Percentiles rank a stretch among this genome's conserved stretches.
phyloP scores from a whole-genome alignment of 2,797 vertebrate genomes.

The Amniataba percoides region DNA sequence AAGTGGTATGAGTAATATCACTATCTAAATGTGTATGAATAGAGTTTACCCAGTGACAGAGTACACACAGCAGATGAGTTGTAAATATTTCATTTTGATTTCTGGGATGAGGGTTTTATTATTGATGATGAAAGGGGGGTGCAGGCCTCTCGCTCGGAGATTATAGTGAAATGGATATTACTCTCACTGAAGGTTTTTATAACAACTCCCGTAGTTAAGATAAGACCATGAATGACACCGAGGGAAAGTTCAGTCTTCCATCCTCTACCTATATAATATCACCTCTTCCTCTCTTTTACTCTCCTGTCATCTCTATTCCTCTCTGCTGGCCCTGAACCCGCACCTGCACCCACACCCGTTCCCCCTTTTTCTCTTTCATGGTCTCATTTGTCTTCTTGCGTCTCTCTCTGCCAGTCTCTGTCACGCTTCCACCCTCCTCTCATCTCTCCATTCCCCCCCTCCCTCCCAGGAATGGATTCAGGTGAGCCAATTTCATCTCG shows the following conservation, averaged over 20 bases:
- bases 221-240: slow-evolving; percentile 61
- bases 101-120: slow-evolving; percentile 71
- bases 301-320: slow-evolving; percentile 58
- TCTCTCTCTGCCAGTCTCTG: slow-evolving; percentile 76
- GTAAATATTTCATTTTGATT: slow-evolving; percentile 80
- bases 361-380: slow-evolving; percentile 62
- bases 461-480: slow-evolving; percentile 72
- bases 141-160: slow-evolving; percentile 50
- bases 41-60: slow-evolving; percentile 54
- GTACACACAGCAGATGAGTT: slow-evolving; percentile 59
- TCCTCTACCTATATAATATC: slow-evolving; percentile 56
- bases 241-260: slow-evolving; percentile 56
- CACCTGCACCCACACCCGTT: slow-evolving; percentile 52
- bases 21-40: slow-evolving; percentile 48
- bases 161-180: slow-evolving; percentile 71
- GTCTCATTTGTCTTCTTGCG: slow-evolving; percentile 77
- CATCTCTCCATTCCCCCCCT: slow-evolving; percentile 54
- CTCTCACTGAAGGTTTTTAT: slow-evolving; percentile 65
- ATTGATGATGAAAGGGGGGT: slow-evolving; percentile 72
- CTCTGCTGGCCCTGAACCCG: slow-evolving; percentile 59
- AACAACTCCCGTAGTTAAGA: slow-evolving; percentile 57
- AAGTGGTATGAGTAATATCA: slow-evolving; percentile 41
- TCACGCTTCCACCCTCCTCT: slow-evolving; percentile 68
- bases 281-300: slow-evolving; percentile 55
- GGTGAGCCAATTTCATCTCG: slow-evolving; percentile 83